A percentile compares a stretch with the other conserved stretches of the same genome.
phyloP scores from a whole-genome alignment of 2,113 vertebrate species.

The Barnardius zonarius region DNA sequence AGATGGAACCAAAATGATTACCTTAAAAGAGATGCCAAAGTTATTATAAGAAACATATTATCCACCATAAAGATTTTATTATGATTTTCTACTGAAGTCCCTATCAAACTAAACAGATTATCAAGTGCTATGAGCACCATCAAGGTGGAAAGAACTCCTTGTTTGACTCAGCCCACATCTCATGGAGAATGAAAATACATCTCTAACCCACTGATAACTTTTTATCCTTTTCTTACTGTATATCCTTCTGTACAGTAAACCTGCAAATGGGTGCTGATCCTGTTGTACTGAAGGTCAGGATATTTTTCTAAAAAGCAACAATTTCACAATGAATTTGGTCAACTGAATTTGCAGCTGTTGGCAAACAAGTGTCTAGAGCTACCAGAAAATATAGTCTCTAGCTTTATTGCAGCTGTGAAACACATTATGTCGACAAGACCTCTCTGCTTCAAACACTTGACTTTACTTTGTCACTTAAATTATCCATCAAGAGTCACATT shows the following conservation, averaged over 20 bases:
- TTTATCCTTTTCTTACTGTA: background rate
- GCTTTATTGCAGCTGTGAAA: background rate
- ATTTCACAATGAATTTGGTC: background rate
- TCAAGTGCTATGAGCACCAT: background rate
- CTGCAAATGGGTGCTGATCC: background rate
- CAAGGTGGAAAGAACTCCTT: background rate
- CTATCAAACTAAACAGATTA: background rate
- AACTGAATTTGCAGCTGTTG: background rate
- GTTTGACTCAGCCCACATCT: background rate
- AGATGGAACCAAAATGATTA: background rate
- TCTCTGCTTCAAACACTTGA: slow-evolving; percentile 28
- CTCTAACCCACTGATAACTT: background rate
- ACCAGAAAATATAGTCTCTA: background rate
- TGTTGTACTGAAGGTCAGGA: background rate
- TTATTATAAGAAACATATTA: background rate
- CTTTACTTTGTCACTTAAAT: slow-evolving; percentile 61
- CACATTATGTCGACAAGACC: slow-evolving; percentile 15
- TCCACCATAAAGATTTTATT: background rate
- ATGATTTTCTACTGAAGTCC: background rate
- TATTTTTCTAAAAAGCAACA: background rate
- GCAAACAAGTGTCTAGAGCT: background rate
- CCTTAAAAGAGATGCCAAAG: background rate
- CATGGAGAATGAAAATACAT: background rate
- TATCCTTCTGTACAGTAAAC: background rate
- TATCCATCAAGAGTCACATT: slow-evolving; percentile 52